Evolutionary conservation across 1,140 invertebrate genomes (phyloP).

Genomic region (Mizuhopecten yessoensis): DNA sequence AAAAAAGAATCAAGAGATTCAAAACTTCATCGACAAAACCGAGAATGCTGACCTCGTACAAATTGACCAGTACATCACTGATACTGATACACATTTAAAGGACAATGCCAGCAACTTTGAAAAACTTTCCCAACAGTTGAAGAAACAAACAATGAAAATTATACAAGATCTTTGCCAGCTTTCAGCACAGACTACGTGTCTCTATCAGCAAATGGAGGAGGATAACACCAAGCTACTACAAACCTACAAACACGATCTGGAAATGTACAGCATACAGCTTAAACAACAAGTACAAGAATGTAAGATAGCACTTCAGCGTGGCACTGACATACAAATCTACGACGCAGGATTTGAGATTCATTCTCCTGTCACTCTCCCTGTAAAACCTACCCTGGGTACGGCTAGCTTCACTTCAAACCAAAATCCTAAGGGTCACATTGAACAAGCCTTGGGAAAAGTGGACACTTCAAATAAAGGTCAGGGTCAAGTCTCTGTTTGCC

Average conservation of each 20-base stretch:
- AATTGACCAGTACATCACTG: background rate
- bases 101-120: background rate
- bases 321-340: background rate
- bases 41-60: background rate
- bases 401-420: background rate
- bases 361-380: background rate
- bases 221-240: background rate
- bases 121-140: background rate
- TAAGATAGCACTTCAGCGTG: background rate
- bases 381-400: background rate
- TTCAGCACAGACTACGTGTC: background rate
- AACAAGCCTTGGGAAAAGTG: background rate
- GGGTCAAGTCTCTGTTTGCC: too few species aligned
- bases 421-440: background rate
- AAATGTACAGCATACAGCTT: background rate
- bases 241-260: background rate
- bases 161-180: background rate
- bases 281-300: background rate
- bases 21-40: background rate
- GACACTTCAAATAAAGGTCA: too few species aligned
- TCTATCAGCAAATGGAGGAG: background rate
- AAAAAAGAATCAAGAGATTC: background rate
- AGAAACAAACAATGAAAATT: background rate
- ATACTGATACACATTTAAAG: background rate
- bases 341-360: background rate